Evolutionary conservation across 2,888 invertebrate species (phyloP).

Genomic region (Leptinotarsa peninsularis): DNA sequence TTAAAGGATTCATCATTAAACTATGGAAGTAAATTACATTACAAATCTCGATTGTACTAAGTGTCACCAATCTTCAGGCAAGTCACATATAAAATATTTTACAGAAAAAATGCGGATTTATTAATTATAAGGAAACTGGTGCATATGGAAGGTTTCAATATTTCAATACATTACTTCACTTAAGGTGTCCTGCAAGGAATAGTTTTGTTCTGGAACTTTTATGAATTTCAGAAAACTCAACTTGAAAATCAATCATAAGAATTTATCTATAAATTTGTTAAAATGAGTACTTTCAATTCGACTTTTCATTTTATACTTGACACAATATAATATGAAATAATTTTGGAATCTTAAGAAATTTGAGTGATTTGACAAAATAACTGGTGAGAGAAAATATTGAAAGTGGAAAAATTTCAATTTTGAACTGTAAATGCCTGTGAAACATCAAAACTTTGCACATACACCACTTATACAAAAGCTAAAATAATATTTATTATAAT

Average conservation of each 20-base stretch:
- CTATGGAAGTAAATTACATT: constrained; percentile 47
- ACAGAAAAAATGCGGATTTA: constrained; percentile 35
- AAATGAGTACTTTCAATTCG: too few relatives aligned
- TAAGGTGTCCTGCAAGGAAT: too few relatives aligned
- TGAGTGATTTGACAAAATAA: too few relatives aligned
- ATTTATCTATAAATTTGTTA: too few relatives aligned
- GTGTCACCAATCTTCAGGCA: constrained; percentile 42
- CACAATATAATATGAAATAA: too few relatives aligned
- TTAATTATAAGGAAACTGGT: constrained; percentile 31
- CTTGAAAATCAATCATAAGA: too few relatives aligned
- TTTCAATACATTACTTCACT: not conserved
- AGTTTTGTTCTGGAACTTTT: not conserved
- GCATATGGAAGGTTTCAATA: constrained; percentile 29
- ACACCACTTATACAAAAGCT: constrained; percentile 40
- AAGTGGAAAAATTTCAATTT: not conserved
- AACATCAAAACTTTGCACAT: constrained; percentile 28
- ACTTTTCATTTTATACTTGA: too few relatives aligned
- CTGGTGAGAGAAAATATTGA: not conserved
- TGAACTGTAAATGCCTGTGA: not conserved
- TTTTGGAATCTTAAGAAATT: too few relatives aligned
- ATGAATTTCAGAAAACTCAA: not conserved
- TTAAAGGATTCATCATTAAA: constrained; percentile 43
- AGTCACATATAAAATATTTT: constrained; percentile 45
- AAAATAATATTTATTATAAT: constrained; percentile 14
- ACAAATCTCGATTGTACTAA: constrained; percentile 51